Base-by-base conservation (phyloP, 2,888 invertebrate genomes). In the Meganola albula region DNA sequence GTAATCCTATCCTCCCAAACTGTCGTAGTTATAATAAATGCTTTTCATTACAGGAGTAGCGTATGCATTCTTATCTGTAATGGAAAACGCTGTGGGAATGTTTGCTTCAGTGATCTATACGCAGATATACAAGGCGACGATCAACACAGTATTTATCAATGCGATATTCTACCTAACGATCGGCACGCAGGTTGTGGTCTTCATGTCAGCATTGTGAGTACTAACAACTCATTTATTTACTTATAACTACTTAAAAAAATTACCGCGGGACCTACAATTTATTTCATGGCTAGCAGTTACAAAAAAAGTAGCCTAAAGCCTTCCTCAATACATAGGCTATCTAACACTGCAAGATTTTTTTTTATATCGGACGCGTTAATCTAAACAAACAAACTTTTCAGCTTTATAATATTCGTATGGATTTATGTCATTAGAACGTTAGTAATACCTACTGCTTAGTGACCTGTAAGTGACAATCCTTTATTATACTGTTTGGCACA, bases 21-120 rank as follows among this genome's bases (percentile, higher is more conserved):
- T n/a, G n/a, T n/a, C n/a, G n/a, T n/a, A n/a, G n/a, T n/a, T n/a
- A n/a, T n/a, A n/a, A n/a, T n/a, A n/a, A n/a, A n/a, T n/a, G n/a
- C n/a, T n/a, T n/a, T n/a, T n/a, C n/a, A n/a, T 20, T 20, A 7
- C 67, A 92, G 92, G 92, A 14, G 93, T 93, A 63, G 90, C 92
- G 1, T 93, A 93, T 61, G 91, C 94, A 0, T 83, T 94, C 41
- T 76, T 95, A 4, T 90, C 93, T 0, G 93, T 93, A 1, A 93
- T 93, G 65, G 94, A 94, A 60, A 94, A 93, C 60, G 92, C 93
- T 0, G 91, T 93, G 21, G 93, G 92, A 0, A 84, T 94, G 55
- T 83, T 94, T 35, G 93, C 93, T 3, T 91, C 93, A 0, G 84
- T 91, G 1, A 74, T 92, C 22, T 94, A 94, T 63, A 88, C 90